Conservation (phyloP, 1,140 invertebrate species). For the Hesperophylax magnus region DNA sequence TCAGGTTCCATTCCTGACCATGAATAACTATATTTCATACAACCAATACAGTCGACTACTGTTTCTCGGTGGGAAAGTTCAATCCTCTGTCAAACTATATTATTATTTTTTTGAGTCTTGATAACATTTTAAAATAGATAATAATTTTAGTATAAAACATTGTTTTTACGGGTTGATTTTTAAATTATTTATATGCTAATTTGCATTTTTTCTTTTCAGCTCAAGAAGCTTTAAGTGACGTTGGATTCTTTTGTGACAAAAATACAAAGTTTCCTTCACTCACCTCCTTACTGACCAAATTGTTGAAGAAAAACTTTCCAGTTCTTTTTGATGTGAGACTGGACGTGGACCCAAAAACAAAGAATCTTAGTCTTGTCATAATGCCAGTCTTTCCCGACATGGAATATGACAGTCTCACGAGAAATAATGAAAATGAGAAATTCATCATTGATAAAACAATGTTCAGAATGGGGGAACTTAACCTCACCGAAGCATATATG, state of each 20-base stretch:
- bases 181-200: too few species aligned
- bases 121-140: too few species aligned
- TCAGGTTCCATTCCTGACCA: too few species aligned
- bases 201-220: slow-evolving; percentile 2
- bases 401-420: not conserved
- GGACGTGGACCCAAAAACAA: slow-evolving; percentile 18
- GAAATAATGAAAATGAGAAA: slow-evolving; percentile 18
- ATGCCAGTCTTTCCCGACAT: slow-evolving; percentile 18
- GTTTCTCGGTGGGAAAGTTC: too few species aligned
- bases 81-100: too few species aligned
- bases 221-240: not conserved
- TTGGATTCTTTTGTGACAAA: not conserved
- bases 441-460: slow-evolving; percentile 16
- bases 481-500: slow-evolving; percentile 8
- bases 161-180: too few species aligned
- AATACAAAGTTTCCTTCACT: not conserved
- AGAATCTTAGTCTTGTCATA: slow-evolving; percentile 26
- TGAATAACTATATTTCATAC: too few species aligned
- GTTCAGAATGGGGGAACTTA: not conserved
- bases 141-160: too few species aligned
- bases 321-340: slow-evolving; percentile 41
- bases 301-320: slow-evolving; percentile 34
- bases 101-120: too few species aligned
- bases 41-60: too few species aligned
- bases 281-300: slow-evolving; percentile 15